phyloP scores from a whole-genome alignment of 2,888 invertebrate genomes.

The Brassicogethes aeneus region DNA sequence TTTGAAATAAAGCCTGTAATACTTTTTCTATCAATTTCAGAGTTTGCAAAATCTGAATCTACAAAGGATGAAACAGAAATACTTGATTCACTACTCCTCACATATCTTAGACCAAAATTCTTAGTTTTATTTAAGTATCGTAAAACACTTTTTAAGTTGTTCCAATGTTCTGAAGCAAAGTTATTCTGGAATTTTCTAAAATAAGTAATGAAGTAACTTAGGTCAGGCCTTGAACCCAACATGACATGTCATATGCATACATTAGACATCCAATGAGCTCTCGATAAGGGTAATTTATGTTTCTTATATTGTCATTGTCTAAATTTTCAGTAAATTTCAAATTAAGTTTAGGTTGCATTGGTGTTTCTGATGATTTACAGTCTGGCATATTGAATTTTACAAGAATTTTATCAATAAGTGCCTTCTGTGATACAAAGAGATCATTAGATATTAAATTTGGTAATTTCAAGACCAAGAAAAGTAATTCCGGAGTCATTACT shows the following conservation, averaged over 20 bases:
- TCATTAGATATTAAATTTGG: slow-evolving; percentile 5
- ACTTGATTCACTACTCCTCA: slow-evolving; percentile 8
- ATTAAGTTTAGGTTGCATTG: slow-evolving; percentile 10
- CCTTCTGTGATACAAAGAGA: slow-evolving; percentile 9
- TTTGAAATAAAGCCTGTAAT: slow-evolving; percentile 13
- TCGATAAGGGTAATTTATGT: slow-evolving; percentile 9
- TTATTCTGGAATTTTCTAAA: slow-evolving; percentile 16
- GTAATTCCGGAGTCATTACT: slow-evolving; percentile 7
- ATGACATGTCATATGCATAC: no score
- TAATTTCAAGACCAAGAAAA: slow-evolving; percentile 10
- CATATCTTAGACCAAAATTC: slow-evolving; percentile 12
- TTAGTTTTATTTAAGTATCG: slow-evolving; percentile 13
- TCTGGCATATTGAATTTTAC: slow-evolving; percentile 13
- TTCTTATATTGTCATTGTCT: slow-evolving; percentile 3
- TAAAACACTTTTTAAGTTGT: slow-evolving; percentile 12
- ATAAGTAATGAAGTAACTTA: slow-evolving; percentile 15
- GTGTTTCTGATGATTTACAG: slow-evolving; percentile 7
- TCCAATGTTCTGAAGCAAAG: slow-evolving; percentile 11
- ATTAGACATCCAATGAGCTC: slow-evolving; percentile 16
- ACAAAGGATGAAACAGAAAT: slow-evolving; percentile 9
- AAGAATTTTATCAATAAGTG: slow-evolving; percentile 13
- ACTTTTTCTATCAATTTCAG: slow-evolving; percentile 13
- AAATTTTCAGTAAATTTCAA: no score
- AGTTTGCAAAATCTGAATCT: slow-evolving; percentile 14
- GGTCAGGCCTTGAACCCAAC: slow-evolving; percentile 17